Evolutionary conservation across 2,888 invertebrate genomes (phyloP), one percentile per base, ranked within the genome.

Genomic region (Pomacea canaliculata): DNA sequence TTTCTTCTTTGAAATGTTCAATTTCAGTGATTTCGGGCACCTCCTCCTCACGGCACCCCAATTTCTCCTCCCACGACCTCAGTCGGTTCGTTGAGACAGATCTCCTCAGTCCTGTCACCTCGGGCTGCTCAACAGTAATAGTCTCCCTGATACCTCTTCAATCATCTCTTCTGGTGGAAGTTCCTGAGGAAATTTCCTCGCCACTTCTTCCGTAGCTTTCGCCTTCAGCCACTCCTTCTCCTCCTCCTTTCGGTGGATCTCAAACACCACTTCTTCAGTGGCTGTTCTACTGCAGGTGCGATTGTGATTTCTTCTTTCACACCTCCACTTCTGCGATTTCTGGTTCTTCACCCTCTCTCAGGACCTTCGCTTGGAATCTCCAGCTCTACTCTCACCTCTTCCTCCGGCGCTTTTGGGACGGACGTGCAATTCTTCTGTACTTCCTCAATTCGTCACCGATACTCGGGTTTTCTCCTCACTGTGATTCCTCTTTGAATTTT

Each of bases 21-120:
- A 23, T 4, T 71, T 79, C 69, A 18, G 73, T 60, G 49, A 78
- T 76, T 73, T 79, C 79, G n/a, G 78, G 60, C 49, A 73, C 60
- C 46, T 76, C 72, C 18, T 76, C 75, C 62, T 71, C 70, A 37
- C n/a, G 46, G 49, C 16, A 67, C 72, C 19, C 66, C 76, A 18
- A 70, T 27, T 23, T 56, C 23, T 37, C 70, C 71, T 71, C 60
- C 59, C 56, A 59, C 68, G 18, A 69, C 46, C 69, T 76, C 73
- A 51, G 12, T 66, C 68, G 49, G 37, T 77, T 18, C 23, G 66
- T 18, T 59, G 18, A n/a, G 27, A n/a, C n/a, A n/a, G 59, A 62
- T 71, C 72, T 73, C 60, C 60, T 70, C 70, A 10, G 59, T 56
- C 65, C 67, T 7, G 37, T 69, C n/a, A 59, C 23, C 48, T 48